Conservation (phyloP, 1,140 invertebrate species). For the Berghia stephanieae region DNA sequence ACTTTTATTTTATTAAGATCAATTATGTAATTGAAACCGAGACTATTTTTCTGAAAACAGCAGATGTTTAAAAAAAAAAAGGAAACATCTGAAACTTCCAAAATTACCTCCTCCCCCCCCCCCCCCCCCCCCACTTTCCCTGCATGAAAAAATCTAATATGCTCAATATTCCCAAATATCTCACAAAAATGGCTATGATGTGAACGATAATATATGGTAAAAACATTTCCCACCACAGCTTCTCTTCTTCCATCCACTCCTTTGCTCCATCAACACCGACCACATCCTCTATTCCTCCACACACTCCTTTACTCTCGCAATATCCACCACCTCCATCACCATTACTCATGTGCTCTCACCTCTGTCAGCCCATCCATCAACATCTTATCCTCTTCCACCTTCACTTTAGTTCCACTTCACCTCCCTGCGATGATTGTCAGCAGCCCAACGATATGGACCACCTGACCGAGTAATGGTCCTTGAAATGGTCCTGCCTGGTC, state of each 20-base stretch:
- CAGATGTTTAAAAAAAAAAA: not conserved
- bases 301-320: no score
- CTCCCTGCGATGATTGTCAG: conserved; percentile 20
- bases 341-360: conserved; percentile 7
- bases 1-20: no score
- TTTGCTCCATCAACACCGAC: no score
- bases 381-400: not conserved
- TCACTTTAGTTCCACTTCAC: conserved; percentile 24
- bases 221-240: no score
- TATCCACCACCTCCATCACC: no score
- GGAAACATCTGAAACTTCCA: not conserved
- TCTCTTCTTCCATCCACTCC: no score
- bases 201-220: no score
- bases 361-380: conserved; percentile 2
- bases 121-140: not conserved
- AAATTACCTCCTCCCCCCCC: not conserved
- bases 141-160: not conserved
- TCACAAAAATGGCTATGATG: no score
- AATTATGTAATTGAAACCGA: not conserved
- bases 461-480: no score
- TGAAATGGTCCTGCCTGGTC: no score
- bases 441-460: conserved; percentile 13
- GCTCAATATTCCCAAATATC: no score
- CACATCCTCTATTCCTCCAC: no score
- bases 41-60: not conserved